Base-by-base conservation (phyloP, 2,113 vertebrate species). In the Tympanuchus pallidicinctus region DNA sequence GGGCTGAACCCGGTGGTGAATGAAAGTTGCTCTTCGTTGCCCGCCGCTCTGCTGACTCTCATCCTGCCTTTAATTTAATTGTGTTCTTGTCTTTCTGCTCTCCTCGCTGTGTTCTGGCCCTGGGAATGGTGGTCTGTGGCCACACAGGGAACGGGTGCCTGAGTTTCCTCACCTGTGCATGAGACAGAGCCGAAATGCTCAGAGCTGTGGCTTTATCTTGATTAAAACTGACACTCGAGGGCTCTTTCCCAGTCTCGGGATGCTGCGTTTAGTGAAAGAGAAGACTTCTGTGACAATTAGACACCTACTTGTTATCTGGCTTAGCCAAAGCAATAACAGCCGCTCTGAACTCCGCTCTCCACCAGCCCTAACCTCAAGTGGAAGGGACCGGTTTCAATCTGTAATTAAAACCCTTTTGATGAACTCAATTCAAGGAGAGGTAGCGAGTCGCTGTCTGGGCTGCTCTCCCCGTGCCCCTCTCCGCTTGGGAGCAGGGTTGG, bases 351-450 rank as follows among this genome's bases (percentile, higher is more conserved):
- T 89, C 1, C 1, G 1, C 81, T 93, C 43, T 65, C 82, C 25
- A 77, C 54, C 88, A 87, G 60, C 66, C 75, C 48, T 25, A 71
- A 77, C 88, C 94, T 90, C 83, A 61, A 71, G 63, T 67, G 65
- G 84, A 90, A 82, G 89, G 65, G 71, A 16, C 64, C 50, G 70
- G 90, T 74, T 69, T 69, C 77, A 4, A 57, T 47, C 27, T 86
- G 77, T 94, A 93, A 96, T 95, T 94, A 95, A 90, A 93, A 94
- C 3, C 59, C 50, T 82, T 90, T 59, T 83, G 79, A 66, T 4
- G 25, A 48, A 64, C 36, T 79, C 56, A 78, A 66, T 83, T 74
- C 10, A 0, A 38, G 79, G 61, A 83, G 61, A 72, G 54, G 63
- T 40, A 63, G 52, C 24, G 36, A 47, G 59, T 48, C n/a, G 0